Evolutionary conservation across 2,888 invertebrate genomes (phyloP), one percentile per base, ranked within the genome.

Genomic region (Platycnemis pennipes): DNA sequence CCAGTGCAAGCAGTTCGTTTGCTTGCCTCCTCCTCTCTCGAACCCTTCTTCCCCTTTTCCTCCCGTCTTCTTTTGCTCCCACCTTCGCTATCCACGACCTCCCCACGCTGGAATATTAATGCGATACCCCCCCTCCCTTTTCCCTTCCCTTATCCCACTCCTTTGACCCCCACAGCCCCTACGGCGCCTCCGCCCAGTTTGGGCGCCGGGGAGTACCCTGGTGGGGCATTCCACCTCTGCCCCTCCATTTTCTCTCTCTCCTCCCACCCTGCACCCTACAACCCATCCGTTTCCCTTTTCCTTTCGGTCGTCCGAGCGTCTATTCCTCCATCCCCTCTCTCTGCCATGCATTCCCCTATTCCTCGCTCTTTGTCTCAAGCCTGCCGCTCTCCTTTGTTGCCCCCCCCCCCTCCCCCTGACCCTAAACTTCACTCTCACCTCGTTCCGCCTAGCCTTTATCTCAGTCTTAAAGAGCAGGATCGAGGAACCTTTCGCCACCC

Each of bases 71-170:
- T 77, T 77, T 77, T 37, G 37, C 77, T 77, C 16, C 77, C 77
- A 77, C 77, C 77, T 77, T 37, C 77, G 77, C 77, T 37, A 77
- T 77, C 77, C 77, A 37, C 31, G 37, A 37, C 77, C 77, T 77
- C 77, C 37, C 37, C 77, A 37, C n/a, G 77, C 77, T 77, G 77
- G 87, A 87, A 87, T 45, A 87, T 87, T 87, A 44, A 44, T 87
- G 45, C 87, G n/a, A 87, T 26, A 45, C 87, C 44, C 45, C 45
- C 45, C 85, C n/a, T 42, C 7, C 85, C 85, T 19, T 19, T 37
- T 37, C 26, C 44, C 11, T 2, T 22, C n/a, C 87, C 44, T 45
- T n/a, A 19, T 7, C 8, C 85, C 8, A 31, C 85, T 42, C 37
- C 5, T 42, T 44, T 87, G 26, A 44, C 85, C 44, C 37, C 42